Evolutionary conservation across 2,888 invertebrate species (phyloP).

Genomic region (Conistra vaccinii): DNA sequence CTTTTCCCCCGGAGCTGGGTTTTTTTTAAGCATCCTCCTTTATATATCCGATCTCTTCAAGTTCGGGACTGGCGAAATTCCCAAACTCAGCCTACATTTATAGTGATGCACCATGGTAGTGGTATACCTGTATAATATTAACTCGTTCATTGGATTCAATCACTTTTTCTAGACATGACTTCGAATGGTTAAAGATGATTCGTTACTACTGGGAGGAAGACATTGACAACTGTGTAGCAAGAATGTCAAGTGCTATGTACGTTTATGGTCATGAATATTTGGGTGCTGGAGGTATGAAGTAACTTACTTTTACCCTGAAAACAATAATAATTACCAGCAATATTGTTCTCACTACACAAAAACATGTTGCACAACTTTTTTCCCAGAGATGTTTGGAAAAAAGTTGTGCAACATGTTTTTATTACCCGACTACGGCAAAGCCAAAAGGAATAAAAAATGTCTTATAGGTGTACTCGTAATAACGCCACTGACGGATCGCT

Average conservation of each 20-base stretch:
- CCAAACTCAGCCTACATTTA: too few relatives aligned
- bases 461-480: slow-evolving; percentile 94
- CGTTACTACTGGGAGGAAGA: slow-evolving; percentile 96
- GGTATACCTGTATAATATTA: too few relatives aligned
- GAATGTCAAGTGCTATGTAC: slow-evolving; percentile 96
- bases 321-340: not conserved
- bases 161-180: slow-evolving; percentile 90
- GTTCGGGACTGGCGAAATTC: too few relatives aligned
- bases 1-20: too few relatives aligned
- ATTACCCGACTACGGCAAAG: too few relatives aligned
- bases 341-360: not conserved
- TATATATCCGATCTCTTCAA: too few relatives aligned
- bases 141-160: not conserved
- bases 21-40: too few relatives aligned
- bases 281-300: slow-evolving; percentile 93
- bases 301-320: slow-evolving; percentile 4
- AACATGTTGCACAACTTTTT: not conserved
- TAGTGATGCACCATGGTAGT: too few relatives aligned
- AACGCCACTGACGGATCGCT: slow-evolving; percentile 97
- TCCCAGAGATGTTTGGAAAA: not conserved
- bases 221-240: slow-evolving; percentile 94
- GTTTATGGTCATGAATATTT: slow-evolving; percentile 97
- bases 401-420: too few relatives aligned
- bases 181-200: slow-evolving; percentile 97
- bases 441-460: too few relatives aligned